Evolutionary conservation across 2,113 vertebrate genomes (phyloP).

Genomic region (Odobenus rosmarus): DNA sequence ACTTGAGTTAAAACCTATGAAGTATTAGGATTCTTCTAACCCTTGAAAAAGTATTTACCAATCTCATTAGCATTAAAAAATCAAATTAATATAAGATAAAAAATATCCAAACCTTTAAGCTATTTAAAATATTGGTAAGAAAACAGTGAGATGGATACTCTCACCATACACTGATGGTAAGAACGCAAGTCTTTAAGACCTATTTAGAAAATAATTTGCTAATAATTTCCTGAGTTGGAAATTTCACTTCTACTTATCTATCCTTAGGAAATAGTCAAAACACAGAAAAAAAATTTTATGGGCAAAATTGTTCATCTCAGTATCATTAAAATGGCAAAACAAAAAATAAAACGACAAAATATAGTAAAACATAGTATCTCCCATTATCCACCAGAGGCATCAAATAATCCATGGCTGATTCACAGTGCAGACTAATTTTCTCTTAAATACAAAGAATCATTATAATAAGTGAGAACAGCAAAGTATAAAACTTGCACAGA

Average conservation of each 20-base stretch:
- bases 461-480: background rate
- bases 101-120: background rate
- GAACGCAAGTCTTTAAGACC: background rate
- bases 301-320: background rate
- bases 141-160: background rate
- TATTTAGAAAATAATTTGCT: background rate
- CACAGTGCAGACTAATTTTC: background rate
- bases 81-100: background rate
- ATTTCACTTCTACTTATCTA: constrained; percentile 40
- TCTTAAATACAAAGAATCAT: background rate
- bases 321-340: background rate
- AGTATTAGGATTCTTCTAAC: background rate
- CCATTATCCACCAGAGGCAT: background rate
- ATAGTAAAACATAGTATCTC: background rate
- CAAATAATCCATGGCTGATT: background rate
- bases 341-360: background rate
- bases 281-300: background rate
- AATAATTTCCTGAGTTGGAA: background rate
- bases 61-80: constrained; percentile 2
- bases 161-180: background rate
- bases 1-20: background rate
- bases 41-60: background rate
- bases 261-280: constrained; percentile 3
- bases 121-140: constrained; percentile 13
- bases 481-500: background rate